These are phyloP conservation scores for Pholis gunnellus DNA, from an alignment of 2,113 vertebrate species.

Conservation along the genomic window DNA sequence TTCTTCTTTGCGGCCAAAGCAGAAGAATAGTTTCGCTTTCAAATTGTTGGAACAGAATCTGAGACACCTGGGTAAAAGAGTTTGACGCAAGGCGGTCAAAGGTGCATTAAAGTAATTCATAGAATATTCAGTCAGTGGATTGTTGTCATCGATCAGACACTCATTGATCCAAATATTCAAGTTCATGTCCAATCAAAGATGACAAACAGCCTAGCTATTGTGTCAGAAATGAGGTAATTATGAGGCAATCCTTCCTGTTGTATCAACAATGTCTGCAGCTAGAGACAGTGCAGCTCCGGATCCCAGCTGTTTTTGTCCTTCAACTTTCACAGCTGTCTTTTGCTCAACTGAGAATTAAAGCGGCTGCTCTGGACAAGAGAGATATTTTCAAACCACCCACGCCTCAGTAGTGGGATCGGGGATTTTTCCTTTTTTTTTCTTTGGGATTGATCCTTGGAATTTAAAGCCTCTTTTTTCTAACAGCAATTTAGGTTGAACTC, in stretches of 20 bases:
- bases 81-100: not conserved
- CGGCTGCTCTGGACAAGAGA: constrained; percentile 2
- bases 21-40: not conserved
- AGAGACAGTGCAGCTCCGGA: constrained; percentile 2
- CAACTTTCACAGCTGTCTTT: constrained; percentile 54
- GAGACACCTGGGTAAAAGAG: not conserved
- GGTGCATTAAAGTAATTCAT: not conserved
- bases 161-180: not conserved
- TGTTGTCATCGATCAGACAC: not conserved
- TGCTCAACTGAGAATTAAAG: constrained; percentile 8
- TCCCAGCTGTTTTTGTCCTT: constrained; percentile 81
- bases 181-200: not conserved
- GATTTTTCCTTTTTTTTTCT: constrained; percentile 56
- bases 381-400: constrained; percentile 39
- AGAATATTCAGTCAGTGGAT: not conserved
- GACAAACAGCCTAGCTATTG: not conserved
- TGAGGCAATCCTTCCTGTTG: constrained; percentile 55
- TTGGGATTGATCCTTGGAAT: constrained; percentile 39
- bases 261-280: constrained; percentile 49
- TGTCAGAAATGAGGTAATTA: constrained; percentile 11
- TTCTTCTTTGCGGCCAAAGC: not conserved
- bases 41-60: not conserved
- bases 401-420: constrained; percentile 25
- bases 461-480: constrained; percentile 4
- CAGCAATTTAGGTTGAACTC: constrained; percentile 10